A percentile compares a stretch with the other conserved stretches of the same genome.
Evolutionary conservation across 2,797 vertebrate species (phyloP).

Genomic region (Apogon hyalosoma): DNA sequence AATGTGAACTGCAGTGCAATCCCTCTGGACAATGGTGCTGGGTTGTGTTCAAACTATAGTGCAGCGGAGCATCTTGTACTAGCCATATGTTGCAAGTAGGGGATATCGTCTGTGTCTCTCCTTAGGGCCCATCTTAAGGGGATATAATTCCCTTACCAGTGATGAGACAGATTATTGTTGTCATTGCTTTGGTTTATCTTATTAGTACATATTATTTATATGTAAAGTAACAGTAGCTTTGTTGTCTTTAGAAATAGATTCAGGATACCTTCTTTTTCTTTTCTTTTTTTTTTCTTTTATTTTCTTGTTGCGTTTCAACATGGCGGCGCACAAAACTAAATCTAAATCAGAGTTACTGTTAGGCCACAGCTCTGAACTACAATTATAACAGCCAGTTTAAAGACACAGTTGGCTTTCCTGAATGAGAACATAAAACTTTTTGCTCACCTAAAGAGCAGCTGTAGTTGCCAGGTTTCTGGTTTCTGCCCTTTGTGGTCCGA

Average conservation of each 20-base stretch:
- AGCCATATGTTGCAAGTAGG: slow-evolving; percentile 47
- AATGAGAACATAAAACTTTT: slow-evolving; percentile 41
- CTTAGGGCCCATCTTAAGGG: slow-evolving; percentile 38
- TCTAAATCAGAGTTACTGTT: slow-evolving; percentile 16
- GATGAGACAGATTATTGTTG: slow-evolving; percentile 19
- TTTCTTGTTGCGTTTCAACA: slow-evolving; percentile 9
- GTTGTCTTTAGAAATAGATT: no score
- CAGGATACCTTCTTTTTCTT: no score
- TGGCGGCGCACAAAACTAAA: slow-evolving; percentile 24
- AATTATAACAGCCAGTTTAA: slow-evolving; percentile 60
- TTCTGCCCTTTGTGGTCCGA: slow-evolving; percentile 67
- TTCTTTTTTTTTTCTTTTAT: no score
- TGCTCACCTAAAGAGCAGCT: slow-evolving; percentile 71
- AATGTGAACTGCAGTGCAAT: slow-evolving; percentile 45
- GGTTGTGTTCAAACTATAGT: slow-evolving; percentile 44
- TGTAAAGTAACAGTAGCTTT: no score
- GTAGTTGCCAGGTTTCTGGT: slow-evolving; percentile 68
- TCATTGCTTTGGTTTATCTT: neutral
- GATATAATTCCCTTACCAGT: slow-evolving; percentile 26
- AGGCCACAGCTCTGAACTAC: slow-evolving; percentile 35
- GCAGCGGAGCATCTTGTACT: slow-evolving; percentile 40
- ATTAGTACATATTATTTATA: neutral
- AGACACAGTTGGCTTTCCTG: slow-evolving; percentile 31
- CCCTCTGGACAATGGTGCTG: slow-evolving; percentile 50
- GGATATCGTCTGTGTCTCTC: slow-evolving; percentile 49